Conservation (phyloP, 2,113 vertebrate species). For the Dipodomys merriami region DNA sequence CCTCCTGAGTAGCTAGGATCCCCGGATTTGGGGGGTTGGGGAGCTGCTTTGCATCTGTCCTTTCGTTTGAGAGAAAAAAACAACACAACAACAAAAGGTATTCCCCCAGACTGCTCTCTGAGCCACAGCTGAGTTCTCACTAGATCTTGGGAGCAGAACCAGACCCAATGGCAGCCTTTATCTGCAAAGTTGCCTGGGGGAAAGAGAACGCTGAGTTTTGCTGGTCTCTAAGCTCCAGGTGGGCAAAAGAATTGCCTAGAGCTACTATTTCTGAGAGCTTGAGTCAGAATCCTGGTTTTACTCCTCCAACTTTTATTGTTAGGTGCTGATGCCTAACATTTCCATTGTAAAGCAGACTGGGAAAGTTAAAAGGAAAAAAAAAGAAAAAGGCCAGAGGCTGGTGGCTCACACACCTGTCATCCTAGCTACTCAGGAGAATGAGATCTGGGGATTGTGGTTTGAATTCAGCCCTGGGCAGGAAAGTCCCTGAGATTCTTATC, state of each 20-base stretch:
- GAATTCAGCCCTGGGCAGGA: too few relatives aligned
- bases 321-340: not conserved
- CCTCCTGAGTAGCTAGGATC: too few relatives aligned
- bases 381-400: too few relatives aligned
- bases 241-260: not conserved
- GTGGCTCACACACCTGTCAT: too few relatives aligned
- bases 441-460: too few relatives aligned
- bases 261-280: too few relatives aligned
- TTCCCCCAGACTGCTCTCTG: not conserved
- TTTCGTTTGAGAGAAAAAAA: slow-evolving; percentile 55
- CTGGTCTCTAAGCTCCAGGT: not conserved
- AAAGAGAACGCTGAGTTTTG: not conserved
- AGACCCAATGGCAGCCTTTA: not conserved
- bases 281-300: not conserved
- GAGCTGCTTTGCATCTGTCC: slow-evolving; percentile 18
- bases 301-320: not conserved
- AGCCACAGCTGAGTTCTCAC: not conserved
- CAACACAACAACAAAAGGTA: slow-evolving; percentile 24
- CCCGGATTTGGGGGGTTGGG: too few relatives aligned
- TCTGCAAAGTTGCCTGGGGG: not conserved
- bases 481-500: too few relatives aligned
- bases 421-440: too few relatives aligned
- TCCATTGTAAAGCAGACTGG: not conserved
- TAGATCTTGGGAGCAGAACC: slow-evolving; percentile 21
- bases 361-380: not conserved